Evolutionary conservation across 1,140 invertebrate species (phyloP), one percentile per base, ranked within the genome.

Genomic region (Neodiprion lecontei): DNA sequence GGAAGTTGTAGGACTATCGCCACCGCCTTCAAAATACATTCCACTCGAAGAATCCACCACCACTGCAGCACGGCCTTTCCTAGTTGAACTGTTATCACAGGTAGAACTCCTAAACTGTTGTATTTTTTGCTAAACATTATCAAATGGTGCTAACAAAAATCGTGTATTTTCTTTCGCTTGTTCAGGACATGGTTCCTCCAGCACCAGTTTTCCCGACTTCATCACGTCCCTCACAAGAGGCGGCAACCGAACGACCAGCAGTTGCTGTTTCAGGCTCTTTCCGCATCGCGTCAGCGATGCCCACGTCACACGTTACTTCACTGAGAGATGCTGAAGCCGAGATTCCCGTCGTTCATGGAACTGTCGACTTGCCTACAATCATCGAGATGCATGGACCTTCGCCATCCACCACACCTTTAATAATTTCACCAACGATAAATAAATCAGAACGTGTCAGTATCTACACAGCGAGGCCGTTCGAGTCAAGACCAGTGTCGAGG

Each of bases 311-410:
- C 72, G 85, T 87, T 70, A 86, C 87, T 47, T 84, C 87, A 1
- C 80, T 87, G 12, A 86, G 88, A 23, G 85, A 88, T 66, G 80
- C 87, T 0, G 87, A 89, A 75, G 87, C 87, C 0, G 88, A 86
- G 70, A 88, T 88, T 50, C 86, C 88, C 7, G 88, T 88, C 49
- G 83, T 88, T 61, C 88, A 89, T 68, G 87, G 87, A 0, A 89
- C 87, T 2, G 86, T 89, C 14, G 87, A 89, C 74, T 79, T 88
- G 9, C 86, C 87, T 9, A 81, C 88, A 9, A 80, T 87, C 9
- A 77, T 88, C 40, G 83, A 88, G 69, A 83, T 87, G 8, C 53
- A 61, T 17, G 53, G 53, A 8, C 5, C 53, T 14, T 17, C 53
- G 9, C 5, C 53, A 61, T 61, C 53, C 4, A 12, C 53, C 11